Evolutionary conservation across 2,113 vertebrate genomes (phyloP).

Genomic region (Odontophorus gujanensis): DNA sequence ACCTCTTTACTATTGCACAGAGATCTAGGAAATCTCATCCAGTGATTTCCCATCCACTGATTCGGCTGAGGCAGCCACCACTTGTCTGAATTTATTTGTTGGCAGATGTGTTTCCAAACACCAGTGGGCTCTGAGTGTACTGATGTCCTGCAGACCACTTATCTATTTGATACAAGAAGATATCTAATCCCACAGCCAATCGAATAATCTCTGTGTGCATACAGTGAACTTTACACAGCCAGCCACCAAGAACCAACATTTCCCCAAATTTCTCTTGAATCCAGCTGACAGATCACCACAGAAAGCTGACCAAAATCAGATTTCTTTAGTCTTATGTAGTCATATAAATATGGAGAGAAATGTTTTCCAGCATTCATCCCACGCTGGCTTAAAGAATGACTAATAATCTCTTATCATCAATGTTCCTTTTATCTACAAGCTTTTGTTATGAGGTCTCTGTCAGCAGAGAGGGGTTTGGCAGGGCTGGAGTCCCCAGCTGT

Average conservation of each 20-base stretch:
- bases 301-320: background rate
- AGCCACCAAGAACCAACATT: background rate
- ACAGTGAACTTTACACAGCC: background rate
- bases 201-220: background rate
- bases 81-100: background rate
- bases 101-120: background rate
- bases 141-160: background rate
- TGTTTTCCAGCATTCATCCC: conserved; percentile 38
- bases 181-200: background rate
- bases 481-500: background rate
- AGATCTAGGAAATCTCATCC: background rate
- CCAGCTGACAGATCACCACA: background rate
- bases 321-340: background rate
- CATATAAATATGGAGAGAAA: background rate
- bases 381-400: conserved; percentile 26
- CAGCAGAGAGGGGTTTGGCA: background rate
- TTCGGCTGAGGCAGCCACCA: background rate
- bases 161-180: background rate
- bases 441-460: background rate
- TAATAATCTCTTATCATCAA: conserved; percentile 38
- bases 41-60: background rate
- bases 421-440: background rate
- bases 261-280: background rate
- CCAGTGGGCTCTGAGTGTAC: background rate
- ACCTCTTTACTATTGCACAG: background rate